phyloP scores from a whole-genome alignment of 2,888 invertebrate genomes.

The Oscheius myriophilus region DNA sequence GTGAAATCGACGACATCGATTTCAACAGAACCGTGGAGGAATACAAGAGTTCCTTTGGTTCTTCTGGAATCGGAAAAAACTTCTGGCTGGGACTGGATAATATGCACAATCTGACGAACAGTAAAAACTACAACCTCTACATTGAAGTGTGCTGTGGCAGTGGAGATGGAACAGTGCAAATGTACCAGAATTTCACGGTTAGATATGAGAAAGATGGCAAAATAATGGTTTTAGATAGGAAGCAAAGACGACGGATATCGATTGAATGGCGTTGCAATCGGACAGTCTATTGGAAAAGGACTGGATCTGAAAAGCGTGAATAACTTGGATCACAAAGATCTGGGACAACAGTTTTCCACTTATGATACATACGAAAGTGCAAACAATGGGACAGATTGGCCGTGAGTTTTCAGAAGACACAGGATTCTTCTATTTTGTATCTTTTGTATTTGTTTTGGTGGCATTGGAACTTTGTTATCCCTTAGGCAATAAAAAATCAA shows the following conservation, averaged over 20 bases:
- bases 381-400: too few species aligned
- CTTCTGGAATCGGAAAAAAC: conserved; percentile 34
- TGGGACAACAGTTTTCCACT: too few species aligned
- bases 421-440: too few species aligned
- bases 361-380: too few species aligned
- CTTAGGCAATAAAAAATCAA: too few species aligned
- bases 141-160: conserved; percentile 44
- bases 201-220: not conserved
- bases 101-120: conserved; percentile 32
- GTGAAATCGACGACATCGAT: not conserved
- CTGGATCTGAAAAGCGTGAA: conserved; percentile 12
- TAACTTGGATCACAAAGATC: too few species aligned
- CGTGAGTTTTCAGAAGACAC: too few species aligned
- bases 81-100: conserved; percentile 54
- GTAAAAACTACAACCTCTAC: conserved; percentile 18
- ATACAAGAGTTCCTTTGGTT: conserved; percentile 36
- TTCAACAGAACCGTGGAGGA: not conserved
- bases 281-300: conserved; percentile 34
- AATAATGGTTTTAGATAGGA: conserved; percentile 31
- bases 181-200: conserved; percentile 45
- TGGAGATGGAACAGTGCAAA: conserved; percentile 17
- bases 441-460: too few species aligned
- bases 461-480: too few species aligned
- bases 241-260: conserved; percentile 27
- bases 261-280: conserved; percentile 32